These are phyloP conservation scores for Archocentrus centrarchus DNA, from an alignment of 2,113 vertebrate species.

Conservation along the genomic window DNA sequence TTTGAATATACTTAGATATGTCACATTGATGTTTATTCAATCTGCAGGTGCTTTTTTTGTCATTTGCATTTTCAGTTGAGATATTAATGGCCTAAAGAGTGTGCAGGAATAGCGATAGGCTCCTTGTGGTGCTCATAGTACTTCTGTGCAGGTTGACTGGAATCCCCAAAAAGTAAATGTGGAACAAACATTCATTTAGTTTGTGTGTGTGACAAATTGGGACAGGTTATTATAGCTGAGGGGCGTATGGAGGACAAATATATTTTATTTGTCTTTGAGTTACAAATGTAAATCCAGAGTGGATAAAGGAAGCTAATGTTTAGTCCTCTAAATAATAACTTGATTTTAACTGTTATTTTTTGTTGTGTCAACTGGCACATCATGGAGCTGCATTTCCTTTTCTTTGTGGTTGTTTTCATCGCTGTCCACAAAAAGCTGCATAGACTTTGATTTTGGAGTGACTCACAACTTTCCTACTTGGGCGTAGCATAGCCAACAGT, in stretches of 20 bases:
- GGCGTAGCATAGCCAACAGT: no score
- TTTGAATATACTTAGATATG: neutral
- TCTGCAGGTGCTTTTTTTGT: neutral
- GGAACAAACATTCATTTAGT: neutral
- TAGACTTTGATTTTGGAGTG: no score
- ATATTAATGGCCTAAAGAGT: neutral
- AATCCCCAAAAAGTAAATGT: neutral
- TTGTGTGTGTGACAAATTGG: neutral
- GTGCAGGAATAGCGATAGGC: neutral
- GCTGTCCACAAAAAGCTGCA: no score
- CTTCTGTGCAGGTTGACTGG: neutral
- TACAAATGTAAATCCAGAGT: neutral
- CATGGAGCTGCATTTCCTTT: neutral
- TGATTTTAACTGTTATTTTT: neutral
- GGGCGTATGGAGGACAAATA: no score
- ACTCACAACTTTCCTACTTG: no score
- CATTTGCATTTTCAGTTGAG: slow-evolving; percentile 14
- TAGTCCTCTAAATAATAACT: neutral
- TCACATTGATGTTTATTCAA: neutral
- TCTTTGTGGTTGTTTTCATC: neutral
- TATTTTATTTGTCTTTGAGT: no score
- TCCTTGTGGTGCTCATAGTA: neutral
- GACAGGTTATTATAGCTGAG: neutral
- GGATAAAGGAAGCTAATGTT: neutral
- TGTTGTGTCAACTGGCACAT: neutral